Conservation (phyloP, 2,113 vertebrate genomes). For the Glaucomys volans region DNA sequence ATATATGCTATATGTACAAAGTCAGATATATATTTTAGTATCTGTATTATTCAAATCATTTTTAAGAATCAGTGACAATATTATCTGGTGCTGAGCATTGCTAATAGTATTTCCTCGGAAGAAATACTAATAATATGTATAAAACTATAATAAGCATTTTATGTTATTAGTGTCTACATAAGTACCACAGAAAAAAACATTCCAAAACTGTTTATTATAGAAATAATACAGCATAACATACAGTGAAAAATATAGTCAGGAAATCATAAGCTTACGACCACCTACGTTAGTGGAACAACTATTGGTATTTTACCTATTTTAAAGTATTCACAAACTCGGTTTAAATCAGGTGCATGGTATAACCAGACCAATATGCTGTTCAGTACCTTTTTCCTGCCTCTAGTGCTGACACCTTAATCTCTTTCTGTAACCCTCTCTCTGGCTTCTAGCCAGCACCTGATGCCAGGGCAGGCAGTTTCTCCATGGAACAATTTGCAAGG, state of each 20-base stretch:
- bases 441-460: constrained; percentile 33
- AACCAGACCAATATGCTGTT: not conserved
- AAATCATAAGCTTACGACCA: not conserved
- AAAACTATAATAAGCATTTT: constrained; percentile 1
- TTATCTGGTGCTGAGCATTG: not conserved
- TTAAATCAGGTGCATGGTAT: not conserved
- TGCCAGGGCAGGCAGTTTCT: constrained; percentile 60
- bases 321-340: not conserved
- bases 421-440: not conserved
- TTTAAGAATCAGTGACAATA: not conserved
- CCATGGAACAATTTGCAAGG: constrained; percentile 53
- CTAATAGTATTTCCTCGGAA: not conserved
- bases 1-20: not conserved
- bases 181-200: not conserved
- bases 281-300: not conserved
- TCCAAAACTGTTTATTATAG: not conserved
- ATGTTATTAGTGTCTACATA: not conserved
- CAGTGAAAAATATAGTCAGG: not conserved
- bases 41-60: not conserved
- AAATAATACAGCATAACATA: not conserved
- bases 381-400: not conserved
- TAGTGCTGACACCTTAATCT: constrained; percentile 8
- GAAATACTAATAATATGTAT: not conserved
- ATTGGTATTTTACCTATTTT: not conserved
- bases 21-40: constrained; percentile 20